Evolutionary conservation across 2,888 invertebrate genomes (phyloP).

Genomic region (Minunthozetes semirufus): DNA sequence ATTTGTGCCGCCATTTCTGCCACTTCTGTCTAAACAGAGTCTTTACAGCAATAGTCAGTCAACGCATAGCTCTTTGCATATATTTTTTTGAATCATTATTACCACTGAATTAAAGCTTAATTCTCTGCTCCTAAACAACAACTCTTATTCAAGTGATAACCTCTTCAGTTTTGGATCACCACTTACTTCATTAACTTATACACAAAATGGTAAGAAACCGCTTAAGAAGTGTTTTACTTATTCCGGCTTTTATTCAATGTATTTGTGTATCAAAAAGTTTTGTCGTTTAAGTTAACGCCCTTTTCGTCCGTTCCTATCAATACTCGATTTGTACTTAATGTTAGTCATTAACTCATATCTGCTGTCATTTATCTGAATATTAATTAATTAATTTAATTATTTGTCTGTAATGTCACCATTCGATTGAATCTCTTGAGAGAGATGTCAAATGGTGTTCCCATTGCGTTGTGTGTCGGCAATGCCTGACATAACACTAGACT

Average conservation of each 20-base stretch:
- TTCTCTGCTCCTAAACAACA: not conserved
- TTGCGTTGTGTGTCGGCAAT: not conserved
- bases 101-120: not conserved
- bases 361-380: not conserved
- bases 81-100: not conserved
- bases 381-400: not conserved
- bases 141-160: not conserved
- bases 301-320: not conserved
- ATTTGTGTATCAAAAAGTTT: not conserved
- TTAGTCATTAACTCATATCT: not conserved
- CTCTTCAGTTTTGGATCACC: not conserved
- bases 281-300: constrained; percentile 23
- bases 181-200: not conserved
- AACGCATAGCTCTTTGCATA: not conserved
- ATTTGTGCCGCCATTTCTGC: constrained; percentile 21
- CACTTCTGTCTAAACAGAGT: constrained; percentile 11
- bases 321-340: not conserved
- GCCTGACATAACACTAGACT: not conserved
- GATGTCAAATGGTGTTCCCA: not conserved
- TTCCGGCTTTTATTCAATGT: not conserved
- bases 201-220: not conserved
- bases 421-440: not conserved
- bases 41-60: not conserved
- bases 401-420: not conserved
- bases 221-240: not conserved